These are phyloP conservation scores for Cecidostiba fungosa DNA, from an alignment of 2,888 invertebrate species.

Conservation along the genomic window DNA sequence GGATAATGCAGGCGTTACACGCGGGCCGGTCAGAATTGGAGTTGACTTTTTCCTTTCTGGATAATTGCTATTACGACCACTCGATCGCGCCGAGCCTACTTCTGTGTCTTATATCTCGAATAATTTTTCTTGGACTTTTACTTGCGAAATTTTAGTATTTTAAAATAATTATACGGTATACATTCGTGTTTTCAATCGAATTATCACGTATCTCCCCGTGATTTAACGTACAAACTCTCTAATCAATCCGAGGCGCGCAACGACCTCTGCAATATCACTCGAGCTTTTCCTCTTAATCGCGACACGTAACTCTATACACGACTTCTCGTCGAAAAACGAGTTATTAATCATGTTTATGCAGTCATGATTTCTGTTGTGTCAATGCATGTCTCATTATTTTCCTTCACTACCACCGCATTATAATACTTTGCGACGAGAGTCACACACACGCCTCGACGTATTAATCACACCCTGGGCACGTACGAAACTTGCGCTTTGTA, in stretches of 20 bases:
- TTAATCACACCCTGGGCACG: constrained; percentile 51
- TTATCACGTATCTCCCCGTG: background rate
- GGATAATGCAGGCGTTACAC: constrained; percentile 26
- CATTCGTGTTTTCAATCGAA: background rate
- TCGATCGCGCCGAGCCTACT: background rate
- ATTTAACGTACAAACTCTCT: background rate
- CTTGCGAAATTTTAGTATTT: too few relatives aligned
- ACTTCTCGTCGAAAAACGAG: background rate
- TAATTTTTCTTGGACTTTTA: too few relatives aligned
- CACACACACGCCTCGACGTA: constrained; percentile 38
- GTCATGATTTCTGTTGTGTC: constrained; percentile 16
- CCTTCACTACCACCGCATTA: background rate
- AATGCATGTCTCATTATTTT: constrained; percentile 44
- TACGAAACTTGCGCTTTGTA: constrained; percentile 43
- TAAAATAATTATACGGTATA: too few relatives aligned
- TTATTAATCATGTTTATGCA: constrained; percentile 22
- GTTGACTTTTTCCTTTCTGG: background rate
- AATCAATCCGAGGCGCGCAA: background rate
- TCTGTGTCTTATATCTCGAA: too few relatives aligned
- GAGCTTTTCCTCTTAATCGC: constrained; percentile 13
- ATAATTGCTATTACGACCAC: background rate
- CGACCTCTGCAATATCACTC: background rate
- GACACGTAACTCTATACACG: constrained; percentile 5
- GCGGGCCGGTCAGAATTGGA: too few relatives aligned
- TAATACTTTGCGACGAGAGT: background rate